Evolutionary conservation across 2,888 invertebrate species (phyloP).

Genomic region (Uloborus plumipes): DNA sequence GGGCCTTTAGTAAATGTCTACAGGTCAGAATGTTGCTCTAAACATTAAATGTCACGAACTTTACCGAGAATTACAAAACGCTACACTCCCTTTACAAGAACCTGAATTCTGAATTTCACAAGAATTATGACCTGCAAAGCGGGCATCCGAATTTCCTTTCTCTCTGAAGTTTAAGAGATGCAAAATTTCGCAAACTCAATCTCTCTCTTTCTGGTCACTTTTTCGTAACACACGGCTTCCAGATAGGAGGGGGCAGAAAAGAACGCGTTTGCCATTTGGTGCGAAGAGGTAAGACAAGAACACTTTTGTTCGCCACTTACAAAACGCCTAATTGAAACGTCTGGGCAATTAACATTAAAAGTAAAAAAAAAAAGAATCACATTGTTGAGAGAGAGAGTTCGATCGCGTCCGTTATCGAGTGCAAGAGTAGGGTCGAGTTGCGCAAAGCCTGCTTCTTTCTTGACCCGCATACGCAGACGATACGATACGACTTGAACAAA

Average conservation of each 20-base stretch:
- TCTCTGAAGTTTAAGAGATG: slow-evolving; percentile 28
- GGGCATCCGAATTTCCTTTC: slow-evolving; percentile 3
- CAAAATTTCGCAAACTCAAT: slow-evolving; percentile 43
- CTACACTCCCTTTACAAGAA: no score
- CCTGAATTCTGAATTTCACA: no score
- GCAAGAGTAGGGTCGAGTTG: slow-evolving; percentile 56
- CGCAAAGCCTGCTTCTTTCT: slow-evolving; percentile 50
- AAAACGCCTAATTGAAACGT: slow-evolving; percentile 52
- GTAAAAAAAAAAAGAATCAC: slow-evolving; percentile 26
- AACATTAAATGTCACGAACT: no score
- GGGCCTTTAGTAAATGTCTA: no score
- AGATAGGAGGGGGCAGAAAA: slow-evolving; percentile 18
- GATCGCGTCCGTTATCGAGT: slow-evolving; percentile 58
- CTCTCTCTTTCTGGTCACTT: slow-evolving; percentile 31
- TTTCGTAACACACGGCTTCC: slow-evolving; percentile 14
- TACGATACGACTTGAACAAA: slow-evolving; percentile 16
- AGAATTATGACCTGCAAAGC: neutral
- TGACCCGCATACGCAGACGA: slow-evolving; percentile 57
- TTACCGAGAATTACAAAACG: no score
- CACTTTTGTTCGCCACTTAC: slow-evolving; percentile 30
- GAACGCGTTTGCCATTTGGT: neutral
- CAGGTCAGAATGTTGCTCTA: no score
- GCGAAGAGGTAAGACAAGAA: neutral
- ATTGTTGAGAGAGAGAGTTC: slow-evolving; percentile 51
- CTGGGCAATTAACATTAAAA: slow-evolving; percentile 61